Conservation (phyloP, 1,140 invertebrate genomes). For the Meloidogyne chitwoodi region DNA sequence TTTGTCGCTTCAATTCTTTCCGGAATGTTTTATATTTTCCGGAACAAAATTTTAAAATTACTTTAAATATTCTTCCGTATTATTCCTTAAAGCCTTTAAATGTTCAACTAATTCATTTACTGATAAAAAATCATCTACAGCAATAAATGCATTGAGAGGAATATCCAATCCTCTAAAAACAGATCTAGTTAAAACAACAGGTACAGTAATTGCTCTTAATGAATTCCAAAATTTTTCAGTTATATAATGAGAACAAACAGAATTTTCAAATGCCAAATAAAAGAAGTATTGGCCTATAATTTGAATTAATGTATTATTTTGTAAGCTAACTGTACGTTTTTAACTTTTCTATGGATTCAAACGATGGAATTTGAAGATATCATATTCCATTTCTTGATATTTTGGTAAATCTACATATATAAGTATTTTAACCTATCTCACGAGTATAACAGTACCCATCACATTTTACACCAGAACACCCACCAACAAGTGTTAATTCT, state of each 20-base stretch:
- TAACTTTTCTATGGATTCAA: too few species aligned
- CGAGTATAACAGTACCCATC: neutral
- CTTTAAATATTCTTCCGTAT: neutral
- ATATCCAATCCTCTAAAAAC: constrained; percentile 3
- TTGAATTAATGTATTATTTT: too few species aligned
- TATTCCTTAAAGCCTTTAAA: neutral
- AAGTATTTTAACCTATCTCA: neutral
- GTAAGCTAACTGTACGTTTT: too few species aligned
- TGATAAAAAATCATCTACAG: constrained; percentile 20
- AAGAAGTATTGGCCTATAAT: constrained; percentile 65
- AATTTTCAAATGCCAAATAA: constrained; percentile 72
- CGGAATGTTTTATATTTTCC: too few species aligned
- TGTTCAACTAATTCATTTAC: constrained; percentile 13
- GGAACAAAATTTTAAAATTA: neutral
- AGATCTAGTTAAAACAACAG: constrained; percentile 5
- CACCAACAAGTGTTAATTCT: neutral
- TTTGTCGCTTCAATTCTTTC: too few species aligned
- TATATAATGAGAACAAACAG: constrained; percentile 40
- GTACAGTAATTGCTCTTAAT: neutral
- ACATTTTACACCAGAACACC: neutral
- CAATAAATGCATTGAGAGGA: constrained; percentile 25
- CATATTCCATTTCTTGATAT: too few species aligned
- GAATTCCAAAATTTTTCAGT: constrained; percentile 42
- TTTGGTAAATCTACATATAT: too few species aligned
- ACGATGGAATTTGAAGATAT: too few species aligned